Evolutionary conservation across 2,797 vertebrate species (phyloP).

Genomic region (Halcyon chelicuti): DNA sequence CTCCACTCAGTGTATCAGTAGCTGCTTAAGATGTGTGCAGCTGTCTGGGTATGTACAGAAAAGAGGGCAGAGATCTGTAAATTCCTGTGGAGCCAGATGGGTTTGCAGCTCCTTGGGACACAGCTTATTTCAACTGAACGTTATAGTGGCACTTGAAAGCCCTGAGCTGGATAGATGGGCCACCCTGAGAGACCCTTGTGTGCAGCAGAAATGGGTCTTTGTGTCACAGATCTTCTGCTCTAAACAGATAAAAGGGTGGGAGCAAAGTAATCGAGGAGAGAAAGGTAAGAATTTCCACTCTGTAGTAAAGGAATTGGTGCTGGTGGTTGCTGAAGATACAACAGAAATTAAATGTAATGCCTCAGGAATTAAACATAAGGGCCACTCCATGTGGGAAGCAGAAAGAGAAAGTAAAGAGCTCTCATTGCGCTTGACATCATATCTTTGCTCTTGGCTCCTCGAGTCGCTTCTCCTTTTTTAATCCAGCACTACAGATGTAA

Average conservation of each 20-base stretch:
- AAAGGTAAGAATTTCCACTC: neutral
- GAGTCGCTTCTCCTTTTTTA: neutral
- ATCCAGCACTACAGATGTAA: neutral
- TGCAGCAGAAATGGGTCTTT: neutral
- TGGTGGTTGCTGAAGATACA: neutral
- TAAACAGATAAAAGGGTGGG: neutral
- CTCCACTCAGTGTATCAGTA: neutral
- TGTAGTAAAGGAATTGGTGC: neutral
- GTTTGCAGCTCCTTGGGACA: constrained; percentile 2
- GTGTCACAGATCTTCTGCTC: neutral
- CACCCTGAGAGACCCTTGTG: neutral
- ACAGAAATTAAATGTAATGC: neutral
- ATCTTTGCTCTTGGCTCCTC: neutral
- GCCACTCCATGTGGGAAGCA: neutral
- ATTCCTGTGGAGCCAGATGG: neutral
- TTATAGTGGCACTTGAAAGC: neutral
- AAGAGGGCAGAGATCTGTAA: neutral
- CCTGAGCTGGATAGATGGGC: neutral
- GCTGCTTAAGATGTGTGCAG: neutral
- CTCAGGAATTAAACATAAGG: neutral
- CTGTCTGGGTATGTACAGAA: neutral
- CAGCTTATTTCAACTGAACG: neutral
- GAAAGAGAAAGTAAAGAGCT: neutral
- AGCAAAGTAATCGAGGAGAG: neutral
- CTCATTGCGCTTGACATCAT: neutral